A percentile compares a stretch with the other conserved stretches of the same genome.
Conservation (phyloP, 2,888 invertebrate genomes). For the Drosophila vallismaia region DNA sequence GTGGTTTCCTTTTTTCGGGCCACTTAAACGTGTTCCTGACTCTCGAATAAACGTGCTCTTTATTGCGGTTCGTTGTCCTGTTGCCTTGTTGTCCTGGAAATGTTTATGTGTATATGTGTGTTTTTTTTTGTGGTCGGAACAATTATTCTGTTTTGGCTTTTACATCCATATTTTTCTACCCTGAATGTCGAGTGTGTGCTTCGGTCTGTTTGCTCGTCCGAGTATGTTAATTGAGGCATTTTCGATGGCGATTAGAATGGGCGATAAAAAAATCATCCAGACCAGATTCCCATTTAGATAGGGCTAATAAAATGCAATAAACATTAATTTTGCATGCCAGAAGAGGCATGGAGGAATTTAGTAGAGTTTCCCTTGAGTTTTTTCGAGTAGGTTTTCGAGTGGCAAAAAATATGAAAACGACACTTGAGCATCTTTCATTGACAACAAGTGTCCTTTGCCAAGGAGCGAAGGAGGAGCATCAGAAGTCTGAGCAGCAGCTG, state of each 20-base stretch:
- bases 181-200: conserved; percentile 10
- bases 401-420: conserved; percentile 20
- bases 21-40: conserved; percentile 53
- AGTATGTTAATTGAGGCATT: conserved; percentile 70
- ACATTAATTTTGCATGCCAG: conserved; percentile 29
- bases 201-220: conserved; percentile 51
- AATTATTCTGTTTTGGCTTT: conserved; percentile 52
- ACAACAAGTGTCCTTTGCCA: conserved; percentile 37
- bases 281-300: conserved; percentile 30
- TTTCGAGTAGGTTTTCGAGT: conserved; percentile 23
- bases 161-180: conserved; percentile 18
- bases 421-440: conserved; percentile 33
- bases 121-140: conserved; percentile 36
- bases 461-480: conserved; percentile 1
- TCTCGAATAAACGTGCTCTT: conserved; percentile 26
- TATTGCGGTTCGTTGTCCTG: conserved; percentile 42
- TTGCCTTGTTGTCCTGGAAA: conserved; percentile 32
- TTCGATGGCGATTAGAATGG: conserved; percentile 54
- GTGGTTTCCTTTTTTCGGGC: conserved; percentile 41
- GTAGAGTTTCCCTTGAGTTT: background rate
- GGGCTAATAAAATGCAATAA: conserved; percentile 58
- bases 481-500: conserved; percentile 28
- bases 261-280: conserved; percentile 24
- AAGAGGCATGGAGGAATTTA: conserved; percentile 6
- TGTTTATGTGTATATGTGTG: background rate